Percentiles rank a stretch among this genome's conserved stretches.
Evolutionary conservation across 2,113 vertebrate species (phyloP).

Genomic region (Otocyon megalotis): DNA sequence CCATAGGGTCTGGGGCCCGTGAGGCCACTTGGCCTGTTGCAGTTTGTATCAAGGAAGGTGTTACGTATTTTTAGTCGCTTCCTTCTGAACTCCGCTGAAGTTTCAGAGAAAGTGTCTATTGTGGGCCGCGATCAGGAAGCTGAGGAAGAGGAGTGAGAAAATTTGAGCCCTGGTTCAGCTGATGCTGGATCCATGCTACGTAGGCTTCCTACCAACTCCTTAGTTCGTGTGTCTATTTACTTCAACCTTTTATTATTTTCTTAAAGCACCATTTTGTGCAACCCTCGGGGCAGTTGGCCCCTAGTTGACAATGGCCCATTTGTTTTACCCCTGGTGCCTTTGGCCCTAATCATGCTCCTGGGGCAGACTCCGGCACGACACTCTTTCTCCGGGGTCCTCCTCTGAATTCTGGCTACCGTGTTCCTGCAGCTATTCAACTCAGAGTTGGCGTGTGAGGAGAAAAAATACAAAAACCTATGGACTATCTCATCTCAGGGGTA

Average conservation of each 20-base stretch:
- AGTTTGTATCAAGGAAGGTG: not conserved
- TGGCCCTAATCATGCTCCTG: not conserved
- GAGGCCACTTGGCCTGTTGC: not conserved
- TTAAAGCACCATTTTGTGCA: not conserved
- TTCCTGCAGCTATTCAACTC: not conserved
- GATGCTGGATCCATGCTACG: not conserved
- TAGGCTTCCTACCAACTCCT: not conserved
- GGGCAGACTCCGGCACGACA: not conserved
- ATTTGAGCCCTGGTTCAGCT: not conserved
- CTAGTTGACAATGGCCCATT: not conserved
- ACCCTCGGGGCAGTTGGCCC: rapidly evolving
- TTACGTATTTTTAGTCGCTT: not conserved
- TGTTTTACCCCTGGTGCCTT: not conserved
- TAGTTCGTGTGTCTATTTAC: not conserved
- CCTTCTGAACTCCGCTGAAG: not conserved
- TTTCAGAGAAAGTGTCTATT: conserved; percentile 23
- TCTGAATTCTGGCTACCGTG: not conserved
- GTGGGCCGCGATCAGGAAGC: not conserved
- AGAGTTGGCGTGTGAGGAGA: not conserved
- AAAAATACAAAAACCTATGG: not conserved
- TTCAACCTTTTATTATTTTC: conserved; percentile 8
- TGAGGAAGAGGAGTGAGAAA: not conserved
- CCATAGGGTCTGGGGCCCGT: not conserved
- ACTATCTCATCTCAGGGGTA: not conserved
- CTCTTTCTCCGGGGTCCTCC: not conserved